Percentiles rank a stretch among this genome's conserved stretches.
phyloP scores from a whole-genome alignment of 1,140 invertebrate species.

The Hylaeus anthracinus region DNA sequence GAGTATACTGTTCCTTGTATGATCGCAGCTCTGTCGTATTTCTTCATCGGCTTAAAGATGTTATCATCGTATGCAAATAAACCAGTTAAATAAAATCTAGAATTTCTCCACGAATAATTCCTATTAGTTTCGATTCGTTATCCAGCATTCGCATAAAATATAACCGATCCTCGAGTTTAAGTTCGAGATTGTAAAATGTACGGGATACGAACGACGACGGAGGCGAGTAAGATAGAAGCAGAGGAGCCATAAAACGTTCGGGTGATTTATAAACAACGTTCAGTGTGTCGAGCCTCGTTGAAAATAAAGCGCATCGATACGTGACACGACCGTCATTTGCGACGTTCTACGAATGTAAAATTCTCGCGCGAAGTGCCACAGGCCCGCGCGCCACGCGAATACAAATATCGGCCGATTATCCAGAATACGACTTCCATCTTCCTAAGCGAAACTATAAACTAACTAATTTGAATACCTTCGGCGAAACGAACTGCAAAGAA shows the following conservation, averaged over 20 bases:
- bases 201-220: neutral
- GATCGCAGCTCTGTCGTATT: no score
- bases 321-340: constrained; percentile 53
- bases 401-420: constrained; percentile 59
- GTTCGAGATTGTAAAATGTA: neutral
- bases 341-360: constrained; percentile 69
- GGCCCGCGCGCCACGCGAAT: constrained; percentile 50
- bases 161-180: neutral
- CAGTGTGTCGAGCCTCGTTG: constrained; percentile 55
- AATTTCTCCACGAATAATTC: no score
- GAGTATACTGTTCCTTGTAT: no score
- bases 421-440: constrained; percentile 52
- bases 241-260: constrained; percentile 6
- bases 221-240: neutral
- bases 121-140: no score
- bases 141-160: no score
- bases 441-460: constrained; percentile 62
- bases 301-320: constrained; percentile 67
- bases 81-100: no score
- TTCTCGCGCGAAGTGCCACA: constrained; percentile 39
- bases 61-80: no score
- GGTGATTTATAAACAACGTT: constrained; percentile 45
- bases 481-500: constrained; percentile 1
- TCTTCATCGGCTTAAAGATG: no score
- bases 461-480: constrained; percentile 61